Percentiles rank a stretch among this genome's conserved stretches.
These are phyloP conservation scores for Neoascia interrupta DNA, from an alignment of 2,888 invertebrate genomes.

Conservation along the genomic window DNA sequence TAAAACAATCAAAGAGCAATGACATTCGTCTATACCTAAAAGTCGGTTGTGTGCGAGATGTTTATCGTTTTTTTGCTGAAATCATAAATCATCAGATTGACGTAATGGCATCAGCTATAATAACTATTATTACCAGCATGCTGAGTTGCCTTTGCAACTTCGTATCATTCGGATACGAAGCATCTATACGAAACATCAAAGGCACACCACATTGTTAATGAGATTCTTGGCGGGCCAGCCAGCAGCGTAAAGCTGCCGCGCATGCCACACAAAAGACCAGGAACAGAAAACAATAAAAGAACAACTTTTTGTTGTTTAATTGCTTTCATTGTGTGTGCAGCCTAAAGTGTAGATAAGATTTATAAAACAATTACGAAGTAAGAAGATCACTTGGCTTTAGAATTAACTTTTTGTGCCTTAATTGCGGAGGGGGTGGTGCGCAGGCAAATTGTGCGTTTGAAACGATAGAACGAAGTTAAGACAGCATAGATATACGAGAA, in stretches of 20 bases:
- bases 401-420: neutral
- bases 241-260: neutral
- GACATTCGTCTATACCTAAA: slow-evolving; percentile 8
- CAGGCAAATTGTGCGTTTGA: slow-evolving; percentile 29
- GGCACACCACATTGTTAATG: slow-evolving; percentile 40
- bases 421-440: neutral
- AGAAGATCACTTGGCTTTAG: slow-evolving; percentile 54
- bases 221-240: slow-evolving; percentile 46
- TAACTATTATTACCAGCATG: slow-evolving; percentile 56
- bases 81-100: slow-evolving; percentile 69
- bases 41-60: slow-evolving; percentile 9
- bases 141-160: too few species aligned
- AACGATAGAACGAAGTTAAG: slow-evolving; percentile 23
- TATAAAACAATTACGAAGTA: slow-evolving; percentile 52
- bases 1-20: slow-evolving; percentile 1
- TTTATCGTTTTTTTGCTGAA: slow-evolving; percentile 60
- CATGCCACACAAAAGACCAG: slow-evolving; percentile 46
- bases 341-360: slow-evolving; percentile 49
- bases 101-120: slow-evolving; percentile 62
- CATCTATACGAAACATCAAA: slow-evolving; percentile 28
- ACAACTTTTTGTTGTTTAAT: slow-evolving; percentile 51
- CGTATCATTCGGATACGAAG: slow-evolving; percentile 32
- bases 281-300: slow-evolving; percentile 43
- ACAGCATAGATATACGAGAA: slow-evolving; percentile 12
- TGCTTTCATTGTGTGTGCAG: slow-evolving; percentile 63